Evolutionary conservation across 1,140 invertebrate genomes (phyloP).

Genomic region (Homalodisca vitripennis): DNA sequence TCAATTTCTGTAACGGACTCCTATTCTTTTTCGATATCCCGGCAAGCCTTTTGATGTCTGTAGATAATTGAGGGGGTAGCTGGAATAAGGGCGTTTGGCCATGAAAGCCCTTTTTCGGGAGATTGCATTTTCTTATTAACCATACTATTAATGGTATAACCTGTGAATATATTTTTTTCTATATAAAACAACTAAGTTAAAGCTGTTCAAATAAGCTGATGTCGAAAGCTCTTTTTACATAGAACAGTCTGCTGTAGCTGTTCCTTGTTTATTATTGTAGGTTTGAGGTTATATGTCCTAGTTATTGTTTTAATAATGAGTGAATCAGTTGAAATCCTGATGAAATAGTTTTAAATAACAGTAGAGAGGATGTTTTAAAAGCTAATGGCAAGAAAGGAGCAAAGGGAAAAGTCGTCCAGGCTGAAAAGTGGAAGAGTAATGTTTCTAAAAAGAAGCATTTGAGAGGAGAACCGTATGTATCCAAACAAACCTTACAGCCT

Average conservation of each 20-base stretch:
- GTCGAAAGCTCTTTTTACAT: slow-evolving; percentile 25
- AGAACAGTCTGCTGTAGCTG: slow-evolving; percentile 23
- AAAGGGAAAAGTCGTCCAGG: slow-evolving; percentile 5
- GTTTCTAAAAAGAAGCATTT: slow-evolving; percentile 6
- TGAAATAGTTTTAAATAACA: slow-evolving; percentile 22
- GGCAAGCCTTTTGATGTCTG: no score
- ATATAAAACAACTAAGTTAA: not conserved
- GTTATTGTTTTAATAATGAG: slow-evolving; percentile 15
- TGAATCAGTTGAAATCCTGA: no score
- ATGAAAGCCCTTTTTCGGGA: slow-evolving; percentile 8
- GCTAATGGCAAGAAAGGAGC: slow-evolving; percentile 22
- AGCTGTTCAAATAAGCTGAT: slow-evolving; percentile 2
- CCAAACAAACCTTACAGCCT: not conserved
- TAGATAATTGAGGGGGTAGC: slow-evolving; percentile 22
- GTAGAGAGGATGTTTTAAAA: slow-evolving; percentile 5
- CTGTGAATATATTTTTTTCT: not conserved
- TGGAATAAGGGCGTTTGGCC: slow-evolving; percentile 9
- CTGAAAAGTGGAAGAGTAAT: slow-evolving; percentile 1
- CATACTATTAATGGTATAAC: slow-evolving; percentile 2
- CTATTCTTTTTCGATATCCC: no score
- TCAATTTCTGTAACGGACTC: no score
- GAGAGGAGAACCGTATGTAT: slow-evolving; percentile 19
- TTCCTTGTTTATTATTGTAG: not conserved
- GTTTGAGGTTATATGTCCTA: slow-evolving; percentile 11
- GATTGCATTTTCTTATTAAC: not conserved